phyloP scores from a whole-genome alignment of 2,888 invertebrate species.

The Lasioglossum lativentre region DNA sequence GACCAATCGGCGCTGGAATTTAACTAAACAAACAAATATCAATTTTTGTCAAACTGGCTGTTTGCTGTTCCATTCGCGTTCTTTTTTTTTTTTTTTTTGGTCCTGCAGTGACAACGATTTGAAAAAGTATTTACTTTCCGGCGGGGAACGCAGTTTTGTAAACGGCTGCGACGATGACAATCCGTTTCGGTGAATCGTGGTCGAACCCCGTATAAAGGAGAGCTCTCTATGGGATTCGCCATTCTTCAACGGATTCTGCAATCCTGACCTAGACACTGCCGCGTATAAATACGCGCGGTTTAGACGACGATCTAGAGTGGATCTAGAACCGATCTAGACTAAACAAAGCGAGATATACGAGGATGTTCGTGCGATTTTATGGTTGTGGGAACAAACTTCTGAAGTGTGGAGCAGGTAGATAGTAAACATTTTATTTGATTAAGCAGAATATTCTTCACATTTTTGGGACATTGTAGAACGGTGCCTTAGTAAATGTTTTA shows the following conservation, averaged over 20 bases:
- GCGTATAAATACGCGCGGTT: background rate
- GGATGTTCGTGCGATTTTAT: background rate
- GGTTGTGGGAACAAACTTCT: background rate
- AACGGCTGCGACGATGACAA: background rate
- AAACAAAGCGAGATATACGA: background rate
- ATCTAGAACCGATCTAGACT: background rate
- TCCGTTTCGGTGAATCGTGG: background rate
- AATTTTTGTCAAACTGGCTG: constrained; percentile 4
- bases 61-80: background rate
- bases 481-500: background rate
- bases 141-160: background rate
- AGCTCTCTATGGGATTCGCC: background rate
- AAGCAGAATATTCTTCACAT: background rate
- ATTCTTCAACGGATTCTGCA: background rate
- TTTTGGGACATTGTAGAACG: too few species aligned
- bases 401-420: background rate
- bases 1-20: background rate
- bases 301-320: background rate
- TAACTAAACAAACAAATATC: constrained; percentile 16
- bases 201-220: background rate
- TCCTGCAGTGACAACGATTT: background rate
- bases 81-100: background rate
- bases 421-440: too few species aligned
- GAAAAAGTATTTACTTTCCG: constrained; percentile 12
- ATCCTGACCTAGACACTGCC: constrained; percentile 10